Conservation (phyloP, 2,113 vertebrate species). For the Hippocampus guttulatus region DNA sequence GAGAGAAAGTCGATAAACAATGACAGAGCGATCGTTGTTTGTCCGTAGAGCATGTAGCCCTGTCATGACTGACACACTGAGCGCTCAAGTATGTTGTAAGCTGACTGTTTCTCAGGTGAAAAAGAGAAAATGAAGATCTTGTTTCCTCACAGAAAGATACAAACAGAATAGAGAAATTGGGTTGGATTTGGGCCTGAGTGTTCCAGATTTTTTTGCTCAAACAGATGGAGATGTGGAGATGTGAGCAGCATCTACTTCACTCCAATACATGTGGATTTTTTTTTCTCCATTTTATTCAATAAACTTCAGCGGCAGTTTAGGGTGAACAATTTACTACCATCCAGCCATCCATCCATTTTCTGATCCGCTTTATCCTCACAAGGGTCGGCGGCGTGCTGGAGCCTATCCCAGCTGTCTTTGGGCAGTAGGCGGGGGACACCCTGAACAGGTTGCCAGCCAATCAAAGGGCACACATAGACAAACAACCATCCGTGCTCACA, state of each 20-base stretch:
- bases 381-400: too few species aligned
- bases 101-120: background rate
- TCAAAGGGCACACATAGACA: too few species aligned
- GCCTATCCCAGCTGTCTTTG: too few species aligned
- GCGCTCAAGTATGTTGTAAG: background rate
- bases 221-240: background rate
- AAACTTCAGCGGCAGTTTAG: too few species aligned
- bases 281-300: background rate
- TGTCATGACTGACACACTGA: background rate
- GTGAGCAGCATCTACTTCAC: too few species aligned
- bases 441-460: too few species aligned
- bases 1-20: slow-evolving; percentile 18
- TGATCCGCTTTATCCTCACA: too few species aligned
- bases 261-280: background rate
- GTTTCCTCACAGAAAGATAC: background rate
- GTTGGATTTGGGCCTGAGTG: background rate
- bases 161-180: background rate
- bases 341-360: too few species aligned
- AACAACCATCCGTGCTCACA: too few species aligned
- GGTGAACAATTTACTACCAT: too few species aligned
- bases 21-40: slow-evolving; percentile 11
- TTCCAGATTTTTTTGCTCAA: background rate
- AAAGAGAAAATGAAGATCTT: background rate
- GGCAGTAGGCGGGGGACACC: too few species aligned
- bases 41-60: slow-evolving; percentile 4